Percentiles rank a stretch among this genome's conserved stretches.
Evolutionary conservation across 2,888 invertebrate species (phyloP).

Genomic region (Pristionchus fissidentatus): DNA sequence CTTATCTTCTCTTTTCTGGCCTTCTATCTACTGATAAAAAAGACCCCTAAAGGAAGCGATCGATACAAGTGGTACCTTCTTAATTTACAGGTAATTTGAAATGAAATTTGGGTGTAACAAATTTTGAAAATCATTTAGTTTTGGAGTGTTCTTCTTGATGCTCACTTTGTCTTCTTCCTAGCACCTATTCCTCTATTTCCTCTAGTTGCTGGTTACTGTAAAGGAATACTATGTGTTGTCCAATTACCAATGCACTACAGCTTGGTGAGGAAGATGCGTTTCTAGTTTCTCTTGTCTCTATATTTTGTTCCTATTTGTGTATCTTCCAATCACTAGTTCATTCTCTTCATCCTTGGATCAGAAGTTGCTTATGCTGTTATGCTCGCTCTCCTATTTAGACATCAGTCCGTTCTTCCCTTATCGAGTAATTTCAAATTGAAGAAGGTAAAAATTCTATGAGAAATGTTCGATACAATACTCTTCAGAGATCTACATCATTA

Average conservation of each 20-base stretch:
- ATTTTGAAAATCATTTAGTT: not conserved
- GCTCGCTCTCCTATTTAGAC: not conserved
- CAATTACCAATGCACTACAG: not conserved
- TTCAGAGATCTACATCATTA: not conserved
- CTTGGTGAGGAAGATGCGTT: too few relatives aligned
- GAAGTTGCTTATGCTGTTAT: conserved; percentile 1
- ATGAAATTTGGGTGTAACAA: not conserved
- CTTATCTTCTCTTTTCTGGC: not conserved
- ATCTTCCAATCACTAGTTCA: not conserved
- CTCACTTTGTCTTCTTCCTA: not conserved
- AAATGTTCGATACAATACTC: not conserved
- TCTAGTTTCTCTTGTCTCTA: too few relatives aligned
- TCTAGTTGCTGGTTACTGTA: not conserved
- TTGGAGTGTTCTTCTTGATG: not conserved
- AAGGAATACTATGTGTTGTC: not conserved
- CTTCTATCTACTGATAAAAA: not conserved
- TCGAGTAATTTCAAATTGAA: not conserved
- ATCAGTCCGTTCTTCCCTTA: not conserved
- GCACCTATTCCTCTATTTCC: not conserved
- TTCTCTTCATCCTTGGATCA: not conserved
- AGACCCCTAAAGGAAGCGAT: not conserved
- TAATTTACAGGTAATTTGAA: not conserved
- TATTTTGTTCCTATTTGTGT: not conserved
- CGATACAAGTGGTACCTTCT: conserved; percentile 9
- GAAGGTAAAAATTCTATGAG: not conserved